Base-by-base conservation (phyloP, 92 coral and sea anemone species). In the Umimayanthus chanpuru region DNA sequence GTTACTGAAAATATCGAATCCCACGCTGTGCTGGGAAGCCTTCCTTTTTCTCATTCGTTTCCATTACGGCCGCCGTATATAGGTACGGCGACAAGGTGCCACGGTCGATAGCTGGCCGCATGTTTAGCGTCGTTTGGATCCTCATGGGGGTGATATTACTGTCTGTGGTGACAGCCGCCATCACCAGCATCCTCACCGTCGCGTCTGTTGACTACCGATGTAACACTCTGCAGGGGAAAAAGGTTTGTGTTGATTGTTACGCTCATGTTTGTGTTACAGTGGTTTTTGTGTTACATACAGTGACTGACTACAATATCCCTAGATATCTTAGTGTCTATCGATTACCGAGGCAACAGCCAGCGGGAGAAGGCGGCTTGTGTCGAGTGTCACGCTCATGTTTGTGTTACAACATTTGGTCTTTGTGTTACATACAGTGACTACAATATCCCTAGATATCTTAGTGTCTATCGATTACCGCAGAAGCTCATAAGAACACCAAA, bases 21-120 rank as follows among this genome's bases (percentile, higher is more conserved):
- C 36, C 36, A 32, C 36, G 36, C 36, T 32, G 36, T n/a, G n/a
- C n/a, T 32, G 36, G 36, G 2, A 32, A 0, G 0, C 36, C 36
- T 32, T 32, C 36, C 36, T 32, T 32, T 32, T 55, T 55, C 18
- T 55, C 64, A 21, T 25, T 18, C 68, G 21, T 21, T 61, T 61
- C 68, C 20, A 38, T 4, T 23, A 9, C 79, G 23, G 29, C 79
- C 89, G 56, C 85, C 89, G 56, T 81, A n/a, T n/a, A n/a, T n/a
- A 94, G 97, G 50, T 94, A 94, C 29, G 97, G 97, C 25, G 95
- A 94, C 89, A 94, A 91, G 75, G 91, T 94, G 36, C 97, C 97
- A 0, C 91, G 89, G 39, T 86, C 97, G n/a, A 36, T 90, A 25
- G 25, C 75, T 64, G 97, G 97, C 40, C 92, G 94, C 28, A 29